Evolutionary conservation across 2,113 vertebrate genomes (phyloP).

Genomic region (Psettodes erumei): DNA sequence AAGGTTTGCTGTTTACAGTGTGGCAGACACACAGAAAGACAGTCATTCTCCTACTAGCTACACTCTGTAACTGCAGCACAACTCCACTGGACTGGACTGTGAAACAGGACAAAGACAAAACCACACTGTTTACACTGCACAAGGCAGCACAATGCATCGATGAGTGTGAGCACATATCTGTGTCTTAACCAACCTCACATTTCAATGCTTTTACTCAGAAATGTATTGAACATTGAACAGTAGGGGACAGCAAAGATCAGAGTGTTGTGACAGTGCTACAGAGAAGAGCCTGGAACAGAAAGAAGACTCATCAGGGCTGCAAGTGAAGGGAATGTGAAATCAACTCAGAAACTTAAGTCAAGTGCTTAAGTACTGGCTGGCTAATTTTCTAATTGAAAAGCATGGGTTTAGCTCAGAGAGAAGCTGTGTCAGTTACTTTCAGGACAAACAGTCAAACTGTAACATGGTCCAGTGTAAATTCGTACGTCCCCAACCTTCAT

Average conservation of each 20-base stretch:
- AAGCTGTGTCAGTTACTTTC: neutral
- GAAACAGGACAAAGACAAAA: neutral
- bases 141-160: no score
- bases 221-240: no score
- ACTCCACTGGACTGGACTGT: neutral
- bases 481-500: neutral
- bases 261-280: no score
- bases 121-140: no score
- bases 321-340: neutral
- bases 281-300: constrained; percentile 8
- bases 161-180: no score
- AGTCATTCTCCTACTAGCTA: neutral
- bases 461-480: neutral
- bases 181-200: no score
- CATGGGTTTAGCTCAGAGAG: neutral
- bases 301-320: constrained; percentile 7
- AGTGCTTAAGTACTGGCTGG: neutral
- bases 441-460: neutral
- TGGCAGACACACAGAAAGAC: neutral
- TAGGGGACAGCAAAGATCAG: no score
- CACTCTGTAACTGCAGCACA: neutral
- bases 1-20: neutral
- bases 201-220: no score
- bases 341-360: neutral
- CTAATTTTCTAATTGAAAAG: neutral